These are phyloP conservation scores for Cetoscarus ocellatus DNA, from an alignment of 2,797 vertebrate genomes.

Conservation along the genomic window DNA sequence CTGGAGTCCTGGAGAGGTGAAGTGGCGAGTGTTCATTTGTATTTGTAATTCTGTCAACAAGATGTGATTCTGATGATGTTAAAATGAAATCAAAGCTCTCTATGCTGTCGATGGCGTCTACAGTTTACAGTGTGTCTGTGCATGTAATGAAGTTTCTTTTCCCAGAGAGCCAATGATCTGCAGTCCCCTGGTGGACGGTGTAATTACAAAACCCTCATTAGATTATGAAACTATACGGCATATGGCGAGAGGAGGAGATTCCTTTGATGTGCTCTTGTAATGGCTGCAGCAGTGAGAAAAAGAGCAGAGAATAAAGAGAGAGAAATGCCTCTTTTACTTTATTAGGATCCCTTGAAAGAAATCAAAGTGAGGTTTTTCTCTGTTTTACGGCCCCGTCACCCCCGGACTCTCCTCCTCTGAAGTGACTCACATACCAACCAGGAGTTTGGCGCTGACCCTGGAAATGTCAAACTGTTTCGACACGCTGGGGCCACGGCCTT, in stretches of 20 bases:
- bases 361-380: conserved; percentile 41
- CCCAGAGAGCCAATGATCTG: conserved; percentile 74
- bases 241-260: conserved; percentile 69
- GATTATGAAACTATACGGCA: conserved; percentile 75
- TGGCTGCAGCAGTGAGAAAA: conserved; percentile 51
- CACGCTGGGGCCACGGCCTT: conserved; percentile 33
- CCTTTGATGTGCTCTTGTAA: conserved; percentile 75
- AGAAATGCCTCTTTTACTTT: conserved; percentile 50
- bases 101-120: conserved; percentile 43
- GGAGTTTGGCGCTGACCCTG: conserved; percentile 38
- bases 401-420: conserved; percentile 22
- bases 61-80: conserved; percentile 46
- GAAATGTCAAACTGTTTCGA: conserved; percentile 47
- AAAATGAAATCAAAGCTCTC: conserved; percentile 56
- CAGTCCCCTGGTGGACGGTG: too few relatives aligned
- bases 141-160: conserved; percentile 73
- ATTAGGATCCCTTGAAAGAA: conserved; percentile 56
- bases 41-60: conserved; percentile 29
- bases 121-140: conserved; percentile 52
- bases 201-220: conserved; percentile 81
- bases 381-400: conserved; percentile 17
- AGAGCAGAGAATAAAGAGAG: not conserved
- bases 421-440: conserved; percentile 27
- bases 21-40: conserved; percentile 17
- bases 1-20: too few relatives aligned